Evolutionary conservation across 2,797 vertebrate genomes (phyloP), one percentile per base, ranked within the genome.

Genomic region (Leptatherina wallacei): DNA sequence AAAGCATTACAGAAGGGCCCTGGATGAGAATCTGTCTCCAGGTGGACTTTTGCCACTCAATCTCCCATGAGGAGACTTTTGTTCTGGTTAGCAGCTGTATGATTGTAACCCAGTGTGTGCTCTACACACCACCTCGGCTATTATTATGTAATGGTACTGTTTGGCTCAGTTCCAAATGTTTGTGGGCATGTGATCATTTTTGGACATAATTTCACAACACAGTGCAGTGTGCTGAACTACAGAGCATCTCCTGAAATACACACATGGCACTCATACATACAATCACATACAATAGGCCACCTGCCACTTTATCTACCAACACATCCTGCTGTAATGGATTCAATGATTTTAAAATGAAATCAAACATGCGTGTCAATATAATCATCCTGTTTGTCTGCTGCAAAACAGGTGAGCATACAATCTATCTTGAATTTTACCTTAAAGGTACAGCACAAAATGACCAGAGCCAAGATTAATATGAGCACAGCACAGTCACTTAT

Each of bases 401-500:
- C n/a, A 32, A 54, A 74, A 69, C 65, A 61, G 51, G 33, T 65
- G 36, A 72, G 24, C 16, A 1, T 14, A 40, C 16, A 61, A 35
- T 22, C 8, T 22, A 22, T 73, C 65, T 61, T 49, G 3, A 71
- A 65, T 75, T 72, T 76, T 69, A 71, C 36, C 72, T 74, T 38
- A n/a, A 77, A 81, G 69, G 71, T 77, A 27, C 60, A 54, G 67
- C 33, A 5, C 7, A 38, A 77, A 68, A 67, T 65, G 75, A 88
- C 78, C 64, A 24, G 66, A 38, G 72, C 65, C 70, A 56, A 72
- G 78, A 85, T 85, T 77, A 77, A 84, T 81, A 75, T 70, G 79
- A 85, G 72, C 80, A 63, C 59, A 51, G 71, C 44, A 3, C 35
- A 12, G 61, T 58, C 54, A 83, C 67, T 81, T 84, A 85, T 92